Evolutionary conservation across 2,888 invertebrate genomes (phyloP).

Genomic region (Yponomeuta cagnagella): DNA sequence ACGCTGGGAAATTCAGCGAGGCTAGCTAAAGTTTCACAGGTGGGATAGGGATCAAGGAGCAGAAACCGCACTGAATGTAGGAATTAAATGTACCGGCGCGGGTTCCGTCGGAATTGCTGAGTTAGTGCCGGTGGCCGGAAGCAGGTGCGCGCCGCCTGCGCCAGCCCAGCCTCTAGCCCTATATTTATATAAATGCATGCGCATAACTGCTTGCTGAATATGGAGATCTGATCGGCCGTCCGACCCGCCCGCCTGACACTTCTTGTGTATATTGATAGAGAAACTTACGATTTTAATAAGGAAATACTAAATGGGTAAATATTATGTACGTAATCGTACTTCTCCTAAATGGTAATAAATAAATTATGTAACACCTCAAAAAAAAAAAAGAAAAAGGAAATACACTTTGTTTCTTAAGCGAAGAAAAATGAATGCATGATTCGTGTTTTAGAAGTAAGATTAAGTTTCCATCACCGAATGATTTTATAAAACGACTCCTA

Average conservation of each 20-base stretch:
- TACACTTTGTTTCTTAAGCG: no score
- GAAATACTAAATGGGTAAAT: no score
- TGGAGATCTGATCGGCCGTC: slow-evolving; percentile 8
- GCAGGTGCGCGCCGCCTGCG: slow-evolving; percentile 44
- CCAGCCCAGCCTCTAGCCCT: slow-evolving; percentile 47
- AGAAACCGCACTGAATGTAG: slow-evolving; percentile 25
- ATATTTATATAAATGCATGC: slow-evolving; percentile 42
- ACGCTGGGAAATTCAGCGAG: neutral
- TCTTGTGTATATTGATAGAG: neutral
- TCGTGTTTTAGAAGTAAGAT: no score
- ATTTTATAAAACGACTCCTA: no score
- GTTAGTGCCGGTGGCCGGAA: slow-evolving; percentile 59
- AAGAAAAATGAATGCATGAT: no score
- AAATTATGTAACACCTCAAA: no score
- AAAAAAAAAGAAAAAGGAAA: no score
- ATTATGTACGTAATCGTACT: no score
- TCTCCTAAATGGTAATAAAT: no score
- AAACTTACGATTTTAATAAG: no score
- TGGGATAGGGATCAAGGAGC: slow-evolving; percentile 4
- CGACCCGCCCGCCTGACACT: no score
- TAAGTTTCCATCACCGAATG: no score
- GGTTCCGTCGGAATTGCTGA: slow-evolving; percentile 54
- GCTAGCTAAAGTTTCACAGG: neutral
- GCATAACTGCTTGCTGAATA: slow-evolving; percentile 15
- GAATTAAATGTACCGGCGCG: slow-evolving; percentile 57